Evolutionary conservation across 2,888 invertebrate genomes (phyloP).

Genomic region (Orchesella flavescens): DNA sequence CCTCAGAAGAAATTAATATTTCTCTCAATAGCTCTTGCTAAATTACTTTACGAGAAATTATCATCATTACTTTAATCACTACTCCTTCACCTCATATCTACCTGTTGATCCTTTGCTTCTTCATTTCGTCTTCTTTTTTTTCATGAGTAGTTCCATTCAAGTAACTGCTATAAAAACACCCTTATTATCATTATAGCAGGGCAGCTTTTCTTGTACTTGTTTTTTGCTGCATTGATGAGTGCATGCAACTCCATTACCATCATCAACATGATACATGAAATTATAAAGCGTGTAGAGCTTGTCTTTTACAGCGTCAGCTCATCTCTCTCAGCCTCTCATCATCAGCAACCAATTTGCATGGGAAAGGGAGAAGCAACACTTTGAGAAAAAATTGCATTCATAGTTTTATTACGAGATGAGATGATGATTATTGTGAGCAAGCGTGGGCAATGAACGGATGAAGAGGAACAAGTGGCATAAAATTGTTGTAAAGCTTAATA

Average conservation of each 20-base stretch:
- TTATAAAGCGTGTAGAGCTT: constrained; percentile 9
- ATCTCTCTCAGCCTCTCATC: background rate
- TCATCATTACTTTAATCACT: background rate
- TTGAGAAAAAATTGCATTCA: constrained; percentile 23
- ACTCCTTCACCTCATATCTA: too few relatives aligned
- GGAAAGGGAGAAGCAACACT: constrained; percentile 55
- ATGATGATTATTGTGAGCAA: constrained; percentile 1
- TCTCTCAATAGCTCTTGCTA: constrained; percentile 38
- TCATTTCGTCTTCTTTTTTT: too few relatives aligned
- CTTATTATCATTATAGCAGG: too few relatives aligned
- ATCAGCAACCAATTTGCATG: constrained; percentile 60
- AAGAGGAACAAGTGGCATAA: background rate
- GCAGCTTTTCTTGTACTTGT: too few relatives aligned
- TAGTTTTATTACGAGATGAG: constrained; percentile 11
- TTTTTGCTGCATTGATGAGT: constrained; percentile 28
- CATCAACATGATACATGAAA: constrained; percentile 35
- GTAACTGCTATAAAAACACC: too few relatives aligned
- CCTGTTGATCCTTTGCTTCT: too few relatives aligned
- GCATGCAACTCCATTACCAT: constrained; percentile 41
- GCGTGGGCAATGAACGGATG: background rate
- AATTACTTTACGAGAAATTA: constrained; percentile 32
- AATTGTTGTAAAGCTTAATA: constrained; percentile 2
- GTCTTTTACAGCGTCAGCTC: background rate
- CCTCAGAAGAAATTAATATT: constrained; percentile 51
- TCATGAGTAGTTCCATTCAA: too few relatives aligned